Evolutionary conservation across 37 sponge, comb jelly and placozoan genomes (phyloP), one percentile per base, ranked within the genome.

Genomic region (Ephydatia muelleri): DNA sequence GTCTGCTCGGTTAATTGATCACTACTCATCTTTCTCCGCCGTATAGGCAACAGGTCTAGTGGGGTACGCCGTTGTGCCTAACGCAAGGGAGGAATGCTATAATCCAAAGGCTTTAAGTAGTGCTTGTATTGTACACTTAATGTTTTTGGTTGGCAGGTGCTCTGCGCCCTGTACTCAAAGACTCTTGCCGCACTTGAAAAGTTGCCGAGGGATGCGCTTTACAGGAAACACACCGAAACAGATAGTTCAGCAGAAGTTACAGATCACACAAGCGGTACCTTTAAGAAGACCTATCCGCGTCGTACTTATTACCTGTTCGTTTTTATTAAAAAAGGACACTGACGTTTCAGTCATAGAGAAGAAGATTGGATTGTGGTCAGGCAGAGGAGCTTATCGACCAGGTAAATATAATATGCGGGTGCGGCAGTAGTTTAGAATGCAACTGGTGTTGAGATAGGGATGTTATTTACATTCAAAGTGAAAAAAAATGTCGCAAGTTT

Each of bases 321-420:
- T 9, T 8, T 40, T 22, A 6, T 65, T 43, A 77, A 23, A 5
- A 43, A n/a, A 87, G 86, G 95, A 95, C 70, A 80, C 81, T 25
- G 72, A 76, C 30, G 34, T 85, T 21, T 23, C 72, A 0, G 66
- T 40, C 25, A 90, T 95, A 6, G 96, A 95, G 80, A 31, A 86
- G 70, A 93, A 95, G 88, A 93, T 95, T 37, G 88, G 85, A n/a
- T n/a, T 89, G 93, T 77, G 96, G 96, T 4, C 96, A 95, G 73
- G 80, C 92, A 31, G 95, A 92, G 79, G 72, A 91, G 57, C 88
- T 94, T 34, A 86, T 93, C 26, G 91, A 90, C 28, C 94, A 93
- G 88, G 91, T 91, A 35, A 28, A 78, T 25, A n/a, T n/a, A n/a
- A 14, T 39, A 31, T 84, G 14, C 26, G 22, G 23, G 78, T 37